These are phyloP conservation scores for Melieria picta DNA, from an alignment of 2,888 invertebrate genomes.

Conservation along the genomic window DNA sequence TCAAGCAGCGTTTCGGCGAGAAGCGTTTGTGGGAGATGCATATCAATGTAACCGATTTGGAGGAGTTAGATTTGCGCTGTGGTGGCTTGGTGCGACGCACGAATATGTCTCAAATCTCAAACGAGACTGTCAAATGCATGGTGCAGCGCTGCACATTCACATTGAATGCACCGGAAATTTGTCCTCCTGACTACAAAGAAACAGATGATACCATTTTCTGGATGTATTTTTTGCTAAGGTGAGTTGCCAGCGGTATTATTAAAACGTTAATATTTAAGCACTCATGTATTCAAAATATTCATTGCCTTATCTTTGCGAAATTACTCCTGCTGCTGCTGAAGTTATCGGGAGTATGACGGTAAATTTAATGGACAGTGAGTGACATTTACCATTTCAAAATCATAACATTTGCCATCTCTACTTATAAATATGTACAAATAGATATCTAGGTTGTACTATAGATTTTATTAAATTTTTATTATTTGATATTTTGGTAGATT, in stretches of 20 bases:
- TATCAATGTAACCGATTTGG: conserved; percentile 78
- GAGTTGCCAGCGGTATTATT: conserved; percentile 24
- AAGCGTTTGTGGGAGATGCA: conserved; percentile 73
- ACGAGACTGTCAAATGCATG: conserved; percentile 77
- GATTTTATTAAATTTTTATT: not conserved
- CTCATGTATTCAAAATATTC: no score
- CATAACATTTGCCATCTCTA: not conserved
- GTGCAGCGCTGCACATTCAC: conserved; percentile 81
- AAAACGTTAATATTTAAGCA: no score
- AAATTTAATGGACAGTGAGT: no score
- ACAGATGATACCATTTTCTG: conserved; percentile 83
- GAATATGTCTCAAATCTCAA: conserved; percentile 73
- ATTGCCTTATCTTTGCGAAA: no score
- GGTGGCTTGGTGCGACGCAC: conserved; percentile 77
- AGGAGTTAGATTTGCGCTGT: conserved; percentile 79
- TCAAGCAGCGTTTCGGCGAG: conserved; percentile 76
- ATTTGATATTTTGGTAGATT: conserved; percentile 67
- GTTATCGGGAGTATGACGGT: no score
- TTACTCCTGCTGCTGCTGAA: no score
- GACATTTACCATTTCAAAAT: not conserved
- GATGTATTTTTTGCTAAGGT: conserved; percentile 78
- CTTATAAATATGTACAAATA: not conserved
- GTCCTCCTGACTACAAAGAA: conserved; percentile 82
- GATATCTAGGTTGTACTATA: not conserved
- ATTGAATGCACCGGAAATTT: conserved; percentile 79